Percentiles rank a stretch among this genome's conserved stretches.
Evolutionary conservation across 2,113 vertebrate species (phyloP).

Genomic region (Protobothrops mucrosquamatus): DNA sequence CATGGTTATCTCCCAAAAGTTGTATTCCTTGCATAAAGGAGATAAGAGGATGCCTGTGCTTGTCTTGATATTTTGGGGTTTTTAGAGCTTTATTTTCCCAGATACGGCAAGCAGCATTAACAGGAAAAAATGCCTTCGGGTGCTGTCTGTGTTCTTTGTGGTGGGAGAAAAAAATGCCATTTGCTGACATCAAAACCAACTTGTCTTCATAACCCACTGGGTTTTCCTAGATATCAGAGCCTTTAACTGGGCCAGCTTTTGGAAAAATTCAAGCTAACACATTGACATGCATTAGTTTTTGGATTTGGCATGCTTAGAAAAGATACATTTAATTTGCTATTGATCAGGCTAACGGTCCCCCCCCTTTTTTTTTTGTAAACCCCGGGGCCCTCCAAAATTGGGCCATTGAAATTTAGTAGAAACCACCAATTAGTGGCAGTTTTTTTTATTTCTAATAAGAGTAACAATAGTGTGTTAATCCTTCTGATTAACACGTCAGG

Average conservation of each 20-base stretch:
- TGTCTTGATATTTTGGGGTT: background rate
- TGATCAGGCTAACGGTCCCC: background rate
- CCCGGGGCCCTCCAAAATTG: background rate
- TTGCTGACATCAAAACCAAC: too few species aligned
- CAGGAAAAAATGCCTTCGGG: background rate
- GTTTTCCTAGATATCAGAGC: background rate
- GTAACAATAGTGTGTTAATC: background rate
- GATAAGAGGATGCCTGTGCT: background rate
- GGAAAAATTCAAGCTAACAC: background rate
- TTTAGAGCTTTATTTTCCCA: background rate
- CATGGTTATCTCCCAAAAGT: background rate
- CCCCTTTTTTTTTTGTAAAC: background rate
- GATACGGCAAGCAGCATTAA: background rate
- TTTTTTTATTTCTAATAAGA: background rate
- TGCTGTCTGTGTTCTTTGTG: background rate
- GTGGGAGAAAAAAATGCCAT: background rate
- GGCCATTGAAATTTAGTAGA: background rate
- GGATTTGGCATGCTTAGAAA: background rate
- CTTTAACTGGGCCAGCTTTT: background rate
- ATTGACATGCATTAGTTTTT: background rate
- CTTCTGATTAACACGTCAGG: background rate
- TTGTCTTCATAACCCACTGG: background rate
- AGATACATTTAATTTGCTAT: background rate
- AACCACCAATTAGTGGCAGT: background rate
- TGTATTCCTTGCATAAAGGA: background rate